A percentile compares a stretch with the other conserved stretches of the same genome.
Evolutionary conservation across 2,113 vertebrate species (phyloP).

Genomic region (Opisthocomus hoazin): DNA sequence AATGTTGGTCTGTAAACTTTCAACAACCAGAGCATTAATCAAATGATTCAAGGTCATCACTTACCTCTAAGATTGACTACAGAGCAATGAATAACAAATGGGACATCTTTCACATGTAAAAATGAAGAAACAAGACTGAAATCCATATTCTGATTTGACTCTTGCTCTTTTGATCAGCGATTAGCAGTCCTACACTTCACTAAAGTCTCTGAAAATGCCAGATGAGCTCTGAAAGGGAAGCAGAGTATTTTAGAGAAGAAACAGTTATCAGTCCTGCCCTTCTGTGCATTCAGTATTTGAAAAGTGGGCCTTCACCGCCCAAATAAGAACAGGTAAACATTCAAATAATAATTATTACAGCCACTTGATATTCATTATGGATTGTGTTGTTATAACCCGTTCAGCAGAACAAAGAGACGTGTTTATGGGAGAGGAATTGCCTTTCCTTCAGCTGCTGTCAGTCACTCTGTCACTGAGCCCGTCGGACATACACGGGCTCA

Average conservation of each 20-base stretch:
- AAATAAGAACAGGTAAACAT: not conserved
- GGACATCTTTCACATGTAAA: not conserved
- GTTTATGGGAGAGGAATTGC: not conserved
- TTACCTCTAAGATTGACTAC: not conserved
- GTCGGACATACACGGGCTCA: fast-evolving
- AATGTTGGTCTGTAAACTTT: not conserved
- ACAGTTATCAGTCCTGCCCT: not conserved
- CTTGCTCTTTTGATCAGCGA: not conserved
- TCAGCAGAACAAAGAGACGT: not conserved
- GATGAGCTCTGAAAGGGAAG: not conserved
- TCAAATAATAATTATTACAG: not conserved
- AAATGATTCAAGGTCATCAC: not conserved
- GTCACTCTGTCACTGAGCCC: not conserved
- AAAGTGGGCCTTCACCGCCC: not conserved
- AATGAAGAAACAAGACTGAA: not conserved
- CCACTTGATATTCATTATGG: not conserved
- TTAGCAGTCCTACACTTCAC: not conserved
- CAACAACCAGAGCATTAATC: not conserved
- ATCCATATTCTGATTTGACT: not conserved
- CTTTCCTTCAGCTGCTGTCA: not conserved
- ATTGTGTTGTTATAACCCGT: not conserved
- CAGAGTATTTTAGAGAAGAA: not conserved
- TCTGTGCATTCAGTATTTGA: not conserved
- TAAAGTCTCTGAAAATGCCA: not conserved
- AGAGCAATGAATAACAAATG: not conserved